Base-by-base conservation (phyloP, 2,797 vertebrate genomes). In the Capromys pilorides region DNA sequence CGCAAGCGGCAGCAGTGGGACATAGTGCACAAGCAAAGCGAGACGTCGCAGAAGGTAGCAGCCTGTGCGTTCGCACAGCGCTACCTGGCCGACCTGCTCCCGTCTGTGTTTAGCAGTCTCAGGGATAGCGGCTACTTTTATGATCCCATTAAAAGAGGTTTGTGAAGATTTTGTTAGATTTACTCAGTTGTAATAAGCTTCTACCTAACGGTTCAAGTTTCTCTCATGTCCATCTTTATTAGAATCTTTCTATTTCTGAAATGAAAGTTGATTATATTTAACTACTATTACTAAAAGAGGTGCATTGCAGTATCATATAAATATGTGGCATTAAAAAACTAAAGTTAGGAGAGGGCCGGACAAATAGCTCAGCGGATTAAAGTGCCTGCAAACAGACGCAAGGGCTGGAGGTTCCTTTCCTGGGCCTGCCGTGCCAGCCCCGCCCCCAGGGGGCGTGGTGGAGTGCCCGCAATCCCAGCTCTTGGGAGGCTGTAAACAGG, bases 61-160 rank as follows among this genome's bases (percentile, higher is more conserved):
- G 99, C 99, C 7, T 98, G 97, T 3, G 98, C 98, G 0, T 99
- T 99, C 2, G 98, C 99, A 1, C 98, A 98, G 97, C 98, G 96
- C 77, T 99, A 99, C 97, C 94, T 99, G 98, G 96, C 98, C 28
- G 98, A 99, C 95, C 98, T 99, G 41, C 96, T 99, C 62, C 99
- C 99, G 0, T 98, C 98, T 0, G 99, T 99, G 79, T 99, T 99
- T 67, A 97, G 92, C 94, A 98, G 98, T 0, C 98, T 99, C 96
- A 98, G 96, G 71, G 98, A 98, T 9, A 98, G 98, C 5, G 99
- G 99, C 18, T 99, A 98, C 98, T 99, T 99, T 93, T 99, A 99
- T 51, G 99, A 99, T 95, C 98, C 99, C 6, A 82, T 99, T 94
- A 98, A 99, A 97, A 99, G 98, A 98, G 99, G 99, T 99, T 91